A percentile compares a stretch with the other conserved stretches of the same genome.
Evolutionary conservation across 1,140 invertebrate genomes (phyloP).

Genomic region (Drosophila gunungcola): DNA sequence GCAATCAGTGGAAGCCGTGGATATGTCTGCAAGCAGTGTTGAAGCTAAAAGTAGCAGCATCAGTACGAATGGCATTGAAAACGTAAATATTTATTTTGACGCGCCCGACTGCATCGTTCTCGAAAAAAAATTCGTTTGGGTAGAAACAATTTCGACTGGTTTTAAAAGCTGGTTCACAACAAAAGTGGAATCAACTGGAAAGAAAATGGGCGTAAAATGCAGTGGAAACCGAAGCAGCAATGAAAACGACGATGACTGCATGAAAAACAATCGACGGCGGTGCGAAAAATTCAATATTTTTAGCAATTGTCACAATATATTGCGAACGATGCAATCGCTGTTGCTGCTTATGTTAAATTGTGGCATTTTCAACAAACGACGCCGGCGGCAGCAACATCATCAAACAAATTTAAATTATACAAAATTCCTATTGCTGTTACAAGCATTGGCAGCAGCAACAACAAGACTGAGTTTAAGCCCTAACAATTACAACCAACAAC

Average conservation of each 20-base stretch:
- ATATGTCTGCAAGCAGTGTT: constrained; percentile 29
- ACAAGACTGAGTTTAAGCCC: constrained; percentile 54
- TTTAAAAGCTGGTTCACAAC: constrained; percentile 2
- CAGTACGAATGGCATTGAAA: background rate
- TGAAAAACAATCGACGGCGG: constrained; percentile 32
- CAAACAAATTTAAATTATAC: constrained; percentile 27
- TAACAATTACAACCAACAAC: constrained; percentile 40
- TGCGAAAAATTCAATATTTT: constrained; percentile 33
- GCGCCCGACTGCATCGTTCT: no score
- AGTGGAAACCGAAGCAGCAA: constrained; percentile 8
- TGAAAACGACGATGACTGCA: constrained; percentile 11
- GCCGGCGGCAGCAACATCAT: constrained; percentile 16
- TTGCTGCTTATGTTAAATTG: constrained; percentile 50
- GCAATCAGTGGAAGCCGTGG: constrained; percentile 52
- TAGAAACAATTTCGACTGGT: background rate
- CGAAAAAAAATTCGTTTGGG: no score
- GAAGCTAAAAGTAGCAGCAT: background rate
- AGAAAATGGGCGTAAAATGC: background rate
- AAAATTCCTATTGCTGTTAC: constrained; percentile 50
- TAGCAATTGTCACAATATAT: constrained; percentile 49
- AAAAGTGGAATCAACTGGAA: constrained; percentile 12
- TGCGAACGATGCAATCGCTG: constrained; percentile 42
- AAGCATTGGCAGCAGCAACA: constrained; percentile 30
- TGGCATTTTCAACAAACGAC: constrained; percentile 46
- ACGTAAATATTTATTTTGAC: background rate